A percentile compares a stretch with the other conserved stretches of the same genome.
Conservation (phyloP, 2,113 vertebrate genomes). For the Lasiurus borealis region DNA sequence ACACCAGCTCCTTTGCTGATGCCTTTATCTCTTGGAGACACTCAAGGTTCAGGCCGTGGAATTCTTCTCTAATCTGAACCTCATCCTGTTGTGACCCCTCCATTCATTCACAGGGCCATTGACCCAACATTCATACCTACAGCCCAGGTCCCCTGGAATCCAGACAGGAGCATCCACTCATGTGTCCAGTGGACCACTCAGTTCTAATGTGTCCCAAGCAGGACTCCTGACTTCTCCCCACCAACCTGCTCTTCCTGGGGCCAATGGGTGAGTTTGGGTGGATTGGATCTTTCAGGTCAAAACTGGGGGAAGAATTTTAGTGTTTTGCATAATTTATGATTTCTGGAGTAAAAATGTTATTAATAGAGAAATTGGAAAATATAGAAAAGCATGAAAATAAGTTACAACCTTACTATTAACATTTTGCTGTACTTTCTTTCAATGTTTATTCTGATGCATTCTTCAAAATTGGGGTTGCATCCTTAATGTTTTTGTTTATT, state of each 20-base stretch:
- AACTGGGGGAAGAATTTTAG: not conserved
- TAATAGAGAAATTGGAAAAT: not conserved
- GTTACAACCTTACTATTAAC: not conserved
- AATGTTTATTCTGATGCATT: not conserved
- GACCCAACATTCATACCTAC: not conserved
- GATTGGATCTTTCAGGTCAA: conserved; percentile 29
- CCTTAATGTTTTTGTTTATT: not conserved
- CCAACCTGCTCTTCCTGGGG: not conserved
- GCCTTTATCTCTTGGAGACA: not conserved
- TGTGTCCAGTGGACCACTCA: not conserved
- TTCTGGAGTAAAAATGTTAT: not conserved
- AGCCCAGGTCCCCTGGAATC: not conserved
- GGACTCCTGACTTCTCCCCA: too few relatives aligned
- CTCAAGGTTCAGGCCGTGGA: not conserved
- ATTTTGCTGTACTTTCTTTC: not conserved
- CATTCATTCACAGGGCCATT: not conserved
- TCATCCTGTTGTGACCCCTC: not conserved
- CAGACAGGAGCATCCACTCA: rapidly evolving
- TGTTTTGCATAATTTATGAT: not conserved
- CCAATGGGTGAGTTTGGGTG: not conserved
- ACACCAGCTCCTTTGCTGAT: not conserved
- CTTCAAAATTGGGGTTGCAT: not conserved
- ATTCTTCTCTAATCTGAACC: not conserved
- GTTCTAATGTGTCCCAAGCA: too few relatives aligned
- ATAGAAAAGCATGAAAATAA: not conserved